Percentiles rank a stretch among this genome's conserved stretches.
Conservation (phyloP, 1,140 invertebrate species). For the Tetranychus urticae region DNA sequence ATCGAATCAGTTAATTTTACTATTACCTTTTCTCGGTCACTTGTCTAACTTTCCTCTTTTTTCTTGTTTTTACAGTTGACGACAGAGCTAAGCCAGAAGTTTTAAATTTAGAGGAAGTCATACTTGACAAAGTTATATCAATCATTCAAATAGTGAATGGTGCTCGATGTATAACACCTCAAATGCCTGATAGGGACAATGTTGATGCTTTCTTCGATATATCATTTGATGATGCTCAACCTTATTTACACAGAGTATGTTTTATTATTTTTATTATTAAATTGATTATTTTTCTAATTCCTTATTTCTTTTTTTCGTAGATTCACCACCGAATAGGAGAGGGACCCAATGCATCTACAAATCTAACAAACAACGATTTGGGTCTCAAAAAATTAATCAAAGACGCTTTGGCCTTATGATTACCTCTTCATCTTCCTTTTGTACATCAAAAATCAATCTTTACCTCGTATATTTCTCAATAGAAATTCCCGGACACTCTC, state of each 20-base stretch:
- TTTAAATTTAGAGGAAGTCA: constrained; percentile 44
- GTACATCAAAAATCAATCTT: no score
- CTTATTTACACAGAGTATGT: constrained; percentile 63
- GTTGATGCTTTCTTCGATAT: constrained; percentile 85
- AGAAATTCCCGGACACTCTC: no score
- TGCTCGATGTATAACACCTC: constrained; percentile 68
- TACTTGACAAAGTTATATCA: constrained; percentile 75
- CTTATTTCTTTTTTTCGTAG: background rate
- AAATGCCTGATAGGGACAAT: constrained; percentile 74
- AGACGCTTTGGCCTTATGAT: background rate
- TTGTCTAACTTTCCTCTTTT: background rate
- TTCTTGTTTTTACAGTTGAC: background rate
- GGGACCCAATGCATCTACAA: background rate
- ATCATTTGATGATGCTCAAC: constrained; percentile 67
- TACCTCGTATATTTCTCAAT: no score
- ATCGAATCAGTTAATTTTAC: background rate
- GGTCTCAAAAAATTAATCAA: constrained; percentile 4
- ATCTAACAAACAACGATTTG: background rate
- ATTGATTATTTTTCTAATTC: background rate
- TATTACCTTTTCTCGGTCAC: background rate
- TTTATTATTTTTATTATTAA: no score
- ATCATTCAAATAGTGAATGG: constrained; percentile 85
- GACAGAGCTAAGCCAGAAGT: background rate
- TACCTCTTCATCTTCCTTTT: no score
- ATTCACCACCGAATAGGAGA: constrained; percentile 4